These are phyloP conservation scores for Ormyrus rosae DNA, from an alignment of 2,888 invertebrate species.

Conservation along the genomic window DNA sequence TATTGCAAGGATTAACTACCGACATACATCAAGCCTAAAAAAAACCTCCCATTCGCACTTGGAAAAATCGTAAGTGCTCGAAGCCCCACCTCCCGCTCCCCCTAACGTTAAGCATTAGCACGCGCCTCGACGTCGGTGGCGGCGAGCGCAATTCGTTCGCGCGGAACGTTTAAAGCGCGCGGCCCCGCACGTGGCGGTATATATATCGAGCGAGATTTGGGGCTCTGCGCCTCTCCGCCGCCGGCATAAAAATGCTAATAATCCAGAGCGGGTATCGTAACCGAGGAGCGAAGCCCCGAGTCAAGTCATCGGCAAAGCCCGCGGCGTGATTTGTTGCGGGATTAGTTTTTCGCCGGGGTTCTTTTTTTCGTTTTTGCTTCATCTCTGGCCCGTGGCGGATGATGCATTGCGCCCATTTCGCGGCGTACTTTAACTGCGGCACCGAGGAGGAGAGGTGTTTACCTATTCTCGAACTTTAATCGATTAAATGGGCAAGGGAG, in stretches of 20 bases:
- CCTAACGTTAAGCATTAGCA: too few relatives aligned
- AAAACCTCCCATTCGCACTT: too few relatives aligned
- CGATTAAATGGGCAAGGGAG: conserved; percentile 10
- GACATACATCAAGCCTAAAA: too few relatives aligned
- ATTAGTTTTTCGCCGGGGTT: background rate
- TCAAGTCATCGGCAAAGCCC: conserved; percentile 48
- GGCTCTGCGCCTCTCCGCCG: conserved; percentile 7
- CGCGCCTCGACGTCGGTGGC: background rate
- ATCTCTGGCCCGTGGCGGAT: background rate
- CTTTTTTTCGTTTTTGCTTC: background rate
- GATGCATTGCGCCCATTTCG: conserved; percentile 10
- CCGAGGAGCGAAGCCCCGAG: background rate
- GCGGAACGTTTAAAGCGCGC: conserved; percentile 24
- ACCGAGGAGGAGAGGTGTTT: background rate
- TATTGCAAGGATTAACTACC: too few relatives aligned
- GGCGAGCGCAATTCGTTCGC: conserved; percentile 3
- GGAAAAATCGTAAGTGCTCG: too few relatives aligned
- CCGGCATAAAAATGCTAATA: conserved; percentile 56
- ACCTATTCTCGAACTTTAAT: background rate
- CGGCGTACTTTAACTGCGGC: conserved; percentile 8
- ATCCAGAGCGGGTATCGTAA: conserved; percentile 21
- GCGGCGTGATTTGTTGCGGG: conserved; percentile 44
- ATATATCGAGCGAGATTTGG: conserved; percentile 8
- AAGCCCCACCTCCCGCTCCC: too few relatives aligned
- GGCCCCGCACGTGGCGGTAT: conserved; percentile 10